Conservation (phyloP, 2,113 vertebrate species). For the Euleptes europaea region DNA sequence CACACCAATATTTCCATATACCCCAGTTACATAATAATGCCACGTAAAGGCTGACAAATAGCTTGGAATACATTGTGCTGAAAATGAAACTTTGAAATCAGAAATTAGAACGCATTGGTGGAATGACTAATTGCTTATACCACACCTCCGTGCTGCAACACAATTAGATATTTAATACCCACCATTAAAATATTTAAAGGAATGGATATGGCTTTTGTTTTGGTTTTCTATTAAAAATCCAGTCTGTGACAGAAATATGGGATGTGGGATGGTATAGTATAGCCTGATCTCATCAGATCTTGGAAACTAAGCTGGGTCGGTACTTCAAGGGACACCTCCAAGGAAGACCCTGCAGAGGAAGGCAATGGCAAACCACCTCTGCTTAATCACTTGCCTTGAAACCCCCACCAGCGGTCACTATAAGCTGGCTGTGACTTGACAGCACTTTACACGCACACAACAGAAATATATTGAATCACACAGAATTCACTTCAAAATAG, state of each 20-base stretch:
- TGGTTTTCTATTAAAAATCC: too few species aligned
- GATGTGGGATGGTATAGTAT: too few species aligned
- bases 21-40: background rate
- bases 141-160: background rate
- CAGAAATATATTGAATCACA: background rate
- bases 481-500: background rate
- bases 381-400: too few species aligned
- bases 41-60: background rate
- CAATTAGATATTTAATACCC: background rate
- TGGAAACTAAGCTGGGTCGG: too few species aligned
- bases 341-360: too few species aligned
- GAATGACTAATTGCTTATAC: background rate
- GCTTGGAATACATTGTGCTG: background rate
- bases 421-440: too few species aligned
- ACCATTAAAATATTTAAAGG: background rate
- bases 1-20: background rate
- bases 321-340: too few species aligned
- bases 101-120: background rate
- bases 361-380: too few species aligned
- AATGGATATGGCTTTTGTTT: background rate
- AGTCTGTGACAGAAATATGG: too few species aligned
- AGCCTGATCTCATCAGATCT: too few species aligned
- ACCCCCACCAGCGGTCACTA: too few species aligned
- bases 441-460: too few species aligned
- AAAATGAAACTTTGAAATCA: background rate